Conservation (phyloP, 2,888 invertebrate genomes). For the Drepana falcataria region DNA sequence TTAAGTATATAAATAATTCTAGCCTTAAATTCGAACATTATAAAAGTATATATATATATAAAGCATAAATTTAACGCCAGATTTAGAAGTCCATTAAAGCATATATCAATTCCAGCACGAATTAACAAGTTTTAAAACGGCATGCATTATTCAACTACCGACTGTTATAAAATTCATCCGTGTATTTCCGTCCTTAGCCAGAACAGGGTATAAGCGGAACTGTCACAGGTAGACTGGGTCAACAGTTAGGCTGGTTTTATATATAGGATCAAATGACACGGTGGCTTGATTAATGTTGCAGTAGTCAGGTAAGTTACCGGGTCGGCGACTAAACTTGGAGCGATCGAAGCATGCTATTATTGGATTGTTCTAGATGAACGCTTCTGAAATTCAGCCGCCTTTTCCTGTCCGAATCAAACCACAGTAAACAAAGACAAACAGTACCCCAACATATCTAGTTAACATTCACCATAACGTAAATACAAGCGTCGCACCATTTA, state of each 20-base stretch:
- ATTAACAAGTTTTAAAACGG: background rate
- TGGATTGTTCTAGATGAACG: constrained; percentile 56
- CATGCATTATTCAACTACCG: constrained; percentile 1
- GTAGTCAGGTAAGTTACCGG: constrained; percentile 54
- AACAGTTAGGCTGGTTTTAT: constrained; percentile 46
- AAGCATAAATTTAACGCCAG: background rate
- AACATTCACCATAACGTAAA: background rate
- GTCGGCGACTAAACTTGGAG: constrained; percentile 66
- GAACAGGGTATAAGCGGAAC: constrained; percentile 47
- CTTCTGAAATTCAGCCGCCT: constrained; percentile 50
- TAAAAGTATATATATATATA: background rate
- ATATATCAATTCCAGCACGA: background rate
- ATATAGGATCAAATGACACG: constrained; percentile 67
- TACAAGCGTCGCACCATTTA: no score
- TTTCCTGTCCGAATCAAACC: constrained; percentile 19
- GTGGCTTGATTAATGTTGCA: constrained; percentile 66
- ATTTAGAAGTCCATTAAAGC: background rate
- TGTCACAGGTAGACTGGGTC: constrained; percentile 57
- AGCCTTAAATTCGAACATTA: no score
- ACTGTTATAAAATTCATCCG: constrained; percentile 15
- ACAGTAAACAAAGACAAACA: background rate
- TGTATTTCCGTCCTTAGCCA: constrained; percentile 28
- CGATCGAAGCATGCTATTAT: constrained; percentile 72
- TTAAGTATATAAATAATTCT: no score
- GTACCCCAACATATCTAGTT: background rate